Percentiles rank a stretch among this genome's conserved stretches.
These are phyloP conservation scores for Hylaea fasciaria DNA, from an alignment of 2,888 invertebrate species.

Conservation along the genomic window DNA sequence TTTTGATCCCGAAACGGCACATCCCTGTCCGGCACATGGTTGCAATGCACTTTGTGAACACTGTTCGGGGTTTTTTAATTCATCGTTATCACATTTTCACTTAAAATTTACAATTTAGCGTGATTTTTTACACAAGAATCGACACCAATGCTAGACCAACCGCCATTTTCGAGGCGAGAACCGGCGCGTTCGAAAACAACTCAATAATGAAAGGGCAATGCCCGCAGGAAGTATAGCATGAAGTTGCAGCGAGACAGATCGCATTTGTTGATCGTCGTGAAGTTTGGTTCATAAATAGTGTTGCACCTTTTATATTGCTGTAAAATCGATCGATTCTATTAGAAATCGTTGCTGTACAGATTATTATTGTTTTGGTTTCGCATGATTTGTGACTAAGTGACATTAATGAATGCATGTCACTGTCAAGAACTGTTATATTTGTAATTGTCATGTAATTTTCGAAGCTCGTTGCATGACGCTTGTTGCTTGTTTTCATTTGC, in stretches of 20 bases:
- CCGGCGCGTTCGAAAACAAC: slow-evolving; percentile 71
- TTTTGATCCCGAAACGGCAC: slow-evolving; percentile 75
- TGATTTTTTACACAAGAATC: slow-evolving; percentile 54
- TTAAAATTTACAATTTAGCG: slow-evolving; percentile 66
- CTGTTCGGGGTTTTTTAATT: slow-evolving; percentile 78
- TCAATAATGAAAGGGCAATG: slow-evolving; percentile 82
- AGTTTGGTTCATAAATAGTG: slow-evolving; percentile 11
- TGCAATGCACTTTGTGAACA: slow-evolving; percentile 70
- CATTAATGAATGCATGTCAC: not conserved
- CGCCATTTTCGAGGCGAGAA: slow-evolving; percentile 75
- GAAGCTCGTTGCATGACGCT: too few relatives aligned
- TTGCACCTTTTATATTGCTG: not conserved
- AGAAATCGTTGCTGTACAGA: not conserved
- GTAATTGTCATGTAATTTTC: too few relatives aligned
- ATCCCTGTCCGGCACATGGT: slow-evolving; percentile 80
- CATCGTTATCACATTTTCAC: slow-evolving; percentile 83
- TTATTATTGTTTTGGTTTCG: not conserved
- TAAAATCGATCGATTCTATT: slow-evolving; percentile 19
- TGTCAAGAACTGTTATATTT: not conserved
- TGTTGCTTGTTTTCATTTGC: too few relatives aligned
- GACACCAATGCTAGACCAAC: slow-evolving; percentile 54
- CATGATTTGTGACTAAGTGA: too few relatives aligned
- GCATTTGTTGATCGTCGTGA: slow-evolving; percentile 21
- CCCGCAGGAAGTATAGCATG: slow-evolving; percentile 63
- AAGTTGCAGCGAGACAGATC: slow-evolving; percentile 50